Base-by-base conservation (phyloP, 2,113 vertebrate genomes). In the Gnathonemus longibarbis region DNA sequence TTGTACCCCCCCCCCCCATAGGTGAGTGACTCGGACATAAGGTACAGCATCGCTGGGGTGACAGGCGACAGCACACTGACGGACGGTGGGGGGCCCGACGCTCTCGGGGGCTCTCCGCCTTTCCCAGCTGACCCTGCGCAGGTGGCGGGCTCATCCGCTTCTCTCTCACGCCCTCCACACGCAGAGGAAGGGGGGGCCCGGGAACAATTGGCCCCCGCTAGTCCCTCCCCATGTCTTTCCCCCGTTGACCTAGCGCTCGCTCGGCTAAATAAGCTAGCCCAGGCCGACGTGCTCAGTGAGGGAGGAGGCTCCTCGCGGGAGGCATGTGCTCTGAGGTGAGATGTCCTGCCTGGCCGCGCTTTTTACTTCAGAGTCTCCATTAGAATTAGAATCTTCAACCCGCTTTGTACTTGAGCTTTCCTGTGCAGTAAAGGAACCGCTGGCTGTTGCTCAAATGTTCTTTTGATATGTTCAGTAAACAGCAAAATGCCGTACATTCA, bases 301-400 rank as follows among this genome's bases (percentile, higher is more conserved):
- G 94, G 93, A 35, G 91, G 92, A 62, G 93, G 92, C 88, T 95
- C 90, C 0, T 84, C 90, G 1, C 90, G 91, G 91, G 95, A 96
- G 84, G 87, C 92, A 87, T 93, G 92, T 46, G 94, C 95, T 91
- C 93, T 95, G 89, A 96, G 95, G 96, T 96, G 92, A 88, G 94
- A 83, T 50, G 15, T 24, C 13, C 46, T 3, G 21, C 45, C n/a
- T 35, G 5, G 19, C 19, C 10, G 5, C n/a, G 0, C 8, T n/a
- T 9, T n/a, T n/a, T 48, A 45, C 39, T 8, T 24, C 15, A 46
- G 6, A 46, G 1, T 84, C 83, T 21, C 9, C 2, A 48, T 46
- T 24, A 45, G 45, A 84, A 84, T 45, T 48, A 24, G 21, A 39
- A 46, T 48, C 24, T 48, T n/a, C 83, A 3, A 80, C 24, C 19